These are phyloP conservation scores for Limnodromus scolopaceus DNA, from an alignment of 2,797 vertebrate species.

Conservation along the genomic window DNA sequence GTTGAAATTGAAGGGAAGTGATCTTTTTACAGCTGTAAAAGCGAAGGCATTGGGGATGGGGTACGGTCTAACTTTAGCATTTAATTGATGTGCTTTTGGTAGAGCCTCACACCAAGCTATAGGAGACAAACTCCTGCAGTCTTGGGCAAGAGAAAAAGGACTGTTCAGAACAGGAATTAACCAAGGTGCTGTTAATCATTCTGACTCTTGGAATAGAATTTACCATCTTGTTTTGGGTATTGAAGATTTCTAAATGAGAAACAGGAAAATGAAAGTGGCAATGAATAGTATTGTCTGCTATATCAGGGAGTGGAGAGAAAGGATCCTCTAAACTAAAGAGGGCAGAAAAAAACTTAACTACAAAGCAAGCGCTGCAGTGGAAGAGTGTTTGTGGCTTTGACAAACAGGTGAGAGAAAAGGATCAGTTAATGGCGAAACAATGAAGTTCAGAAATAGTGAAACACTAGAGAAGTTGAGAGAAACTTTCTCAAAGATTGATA, in stretches of 20 bases:
- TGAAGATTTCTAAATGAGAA: neutral
- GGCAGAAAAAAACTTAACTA: neutral
- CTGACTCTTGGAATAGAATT: neutral
- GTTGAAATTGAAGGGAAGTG: neutral
- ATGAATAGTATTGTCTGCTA: fast-evolving
- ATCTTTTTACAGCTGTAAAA: neutral
- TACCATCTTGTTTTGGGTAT: neutral
- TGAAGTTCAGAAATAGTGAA: neutral
- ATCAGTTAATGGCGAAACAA: neutral
- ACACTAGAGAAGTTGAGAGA: neutral
- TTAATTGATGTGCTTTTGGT: neutral
- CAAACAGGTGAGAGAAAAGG: neutral
- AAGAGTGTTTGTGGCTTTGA: neutral
- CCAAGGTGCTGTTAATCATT: neutral
- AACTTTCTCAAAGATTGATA: neutral
- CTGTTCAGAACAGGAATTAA: neutral
- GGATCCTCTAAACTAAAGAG: neutral
- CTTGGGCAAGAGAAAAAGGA: neutral
- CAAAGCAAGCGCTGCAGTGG: neutral
- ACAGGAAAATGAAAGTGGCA: neutral
- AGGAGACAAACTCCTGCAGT: neutral
- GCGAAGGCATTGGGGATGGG: neutral
- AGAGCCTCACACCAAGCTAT: neutral
- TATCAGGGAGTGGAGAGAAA: neutral
- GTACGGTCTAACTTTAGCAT: neutral